Conservation (phyloP, 1,140 invertebrate species). For the Euschistus heros region DNA sequence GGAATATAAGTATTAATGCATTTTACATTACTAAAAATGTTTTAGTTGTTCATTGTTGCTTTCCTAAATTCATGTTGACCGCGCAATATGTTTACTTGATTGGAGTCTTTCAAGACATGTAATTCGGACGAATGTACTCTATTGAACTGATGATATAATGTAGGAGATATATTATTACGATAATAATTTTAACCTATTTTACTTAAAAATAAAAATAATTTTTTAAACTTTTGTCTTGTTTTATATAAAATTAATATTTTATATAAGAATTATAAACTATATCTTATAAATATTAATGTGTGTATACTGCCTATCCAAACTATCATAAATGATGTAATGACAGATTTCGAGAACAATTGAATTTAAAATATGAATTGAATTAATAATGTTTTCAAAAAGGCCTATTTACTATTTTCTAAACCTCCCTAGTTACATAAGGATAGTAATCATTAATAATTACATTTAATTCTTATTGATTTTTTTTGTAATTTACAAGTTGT, state of each 20-base stretch:
- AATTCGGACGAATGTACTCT: slow-evolving; percentile 3
- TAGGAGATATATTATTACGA: neutral
- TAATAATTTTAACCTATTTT: slow-evolving; percentile 11
- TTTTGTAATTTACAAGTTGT: neutral
- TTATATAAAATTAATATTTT: slow-evolving; percentile 14
- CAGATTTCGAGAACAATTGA: neutral
- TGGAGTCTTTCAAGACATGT: slow-evolving; percentile 8
- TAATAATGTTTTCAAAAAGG: neutral
- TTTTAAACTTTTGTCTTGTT: neutral
- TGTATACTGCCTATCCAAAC: slow-evolving; percentile 2
- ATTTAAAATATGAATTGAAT: neutral
- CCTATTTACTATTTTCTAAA: slow-evolving; percentile 8
- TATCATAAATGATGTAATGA: neutral
- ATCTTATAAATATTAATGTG: neutral
- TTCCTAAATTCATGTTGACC: neutral
- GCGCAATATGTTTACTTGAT: neutral
- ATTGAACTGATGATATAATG: neutral
- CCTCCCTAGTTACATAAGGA: neutral
- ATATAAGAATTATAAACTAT: neutral
- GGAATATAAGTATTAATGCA: too few relatives aligned
- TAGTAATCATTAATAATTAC: neutral
- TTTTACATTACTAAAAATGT: too few relatives aligned
- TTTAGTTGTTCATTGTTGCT: too few relatives aligned
- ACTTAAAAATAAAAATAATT: slow-evolving; percentile 2
- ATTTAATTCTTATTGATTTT: neutral